A percentile compares a stretch with the other conserved stretches of the same genome.
Conservation (phyloP, 1,140 invertebrate species). For the Drusus annulatus region DNA sequence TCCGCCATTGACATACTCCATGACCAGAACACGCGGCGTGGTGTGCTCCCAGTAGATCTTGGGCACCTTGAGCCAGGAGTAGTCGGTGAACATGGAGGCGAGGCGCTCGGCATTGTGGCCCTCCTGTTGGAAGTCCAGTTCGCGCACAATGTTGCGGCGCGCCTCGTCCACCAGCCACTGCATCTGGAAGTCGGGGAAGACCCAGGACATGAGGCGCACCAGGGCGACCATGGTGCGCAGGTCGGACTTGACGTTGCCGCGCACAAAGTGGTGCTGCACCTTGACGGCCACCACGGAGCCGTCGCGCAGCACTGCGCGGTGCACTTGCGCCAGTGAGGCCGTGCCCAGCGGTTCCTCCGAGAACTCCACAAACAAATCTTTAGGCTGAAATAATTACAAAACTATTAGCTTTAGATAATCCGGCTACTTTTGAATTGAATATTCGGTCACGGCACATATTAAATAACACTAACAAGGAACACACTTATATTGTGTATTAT, state of each 20-base stretch:
- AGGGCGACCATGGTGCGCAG: constrained; percentile 96
- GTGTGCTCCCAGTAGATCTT: constrained; percentile 88
- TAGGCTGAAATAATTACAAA: constrained; percentile 71
- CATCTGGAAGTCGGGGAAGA: constrained; percentile 98
- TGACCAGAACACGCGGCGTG: constrained; percentile 89
- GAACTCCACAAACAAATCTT: constrained; percentile 90
- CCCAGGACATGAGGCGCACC: constrained; percentile 84
- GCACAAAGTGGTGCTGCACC: constrained; percentile 94
- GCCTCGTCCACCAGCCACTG: constrained; percentile 97
- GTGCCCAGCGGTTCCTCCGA: constrained; percentile 90
- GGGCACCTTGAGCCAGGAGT: constrained; percentile 82
- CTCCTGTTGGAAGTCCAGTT: constrained; percentile 94
- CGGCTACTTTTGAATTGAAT: no score
- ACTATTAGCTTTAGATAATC: no score
- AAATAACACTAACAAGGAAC: no score
- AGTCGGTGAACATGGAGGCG: constrained; percentile 75
- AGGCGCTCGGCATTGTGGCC: constrained; percentile 92
- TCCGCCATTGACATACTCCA: constrained; percentile 97
- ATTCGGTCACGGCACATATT: no score
- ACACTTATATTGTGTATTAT: no score
- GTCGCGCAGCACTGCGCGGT: constrained; percentile 89
- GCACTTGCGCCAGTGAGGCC: constrained; percentile 97
- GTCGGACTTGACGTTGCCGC: constrained; percentile 89
- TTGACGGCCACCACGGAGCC: constrained; percentile 94
- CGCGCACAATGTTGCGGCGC: constrained; percentile 93